Evolutionary conservation across 2,113 vertebrate genomes (phyloP).

Genomic region (Seriola dumerili): DNA sequence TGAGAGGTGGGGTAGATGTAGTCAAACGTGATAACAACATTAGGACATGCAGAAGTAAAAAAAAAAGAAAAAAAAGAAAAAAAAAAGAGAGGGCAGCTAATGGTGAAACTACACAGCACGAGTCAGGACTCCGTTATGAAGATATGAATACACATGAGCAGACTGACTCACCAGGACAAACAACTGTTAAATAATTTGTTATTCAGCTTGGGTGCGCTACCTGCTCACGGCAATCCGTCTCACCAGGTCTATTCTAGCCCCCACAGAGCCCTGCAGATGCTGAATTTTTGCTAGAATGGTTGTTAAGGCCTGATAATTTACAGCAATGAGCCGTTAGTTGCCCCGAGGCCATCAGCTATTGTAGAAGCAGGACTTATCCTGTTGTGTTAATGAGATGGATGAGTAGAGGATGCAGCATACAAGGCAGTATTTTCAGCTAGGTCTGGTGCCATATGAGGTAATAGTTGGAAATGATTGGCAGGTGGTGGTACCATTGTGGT

Average conservation of each 20-base stretch:
- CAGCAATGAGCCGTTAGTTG: constrained; percentile 61
- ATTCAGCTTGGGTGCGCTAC: constrained; percentile 59
- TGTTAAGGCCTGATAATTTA: constrained; percentile 73
- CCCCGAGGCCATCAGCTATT: constrained; percentile 55
- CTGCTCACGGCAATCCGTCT: constrained; percentile 68
- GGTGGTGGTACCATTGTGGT: neutral
- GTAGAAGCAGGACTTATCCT: constrained; percentile 61
- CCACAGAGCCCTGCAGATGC: constrained; percentile 66
- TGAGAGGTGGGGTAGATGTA: neutral
- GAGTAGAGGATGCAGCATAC: constrained; percentile 32
- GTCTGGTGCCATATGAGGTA: constrained; percentile 12
- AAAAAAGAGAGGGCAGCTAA: constrained; percentile 4
- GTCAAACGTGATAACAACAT: constrained; percentile 26
- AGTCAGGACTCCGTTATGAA: constrained; percentile 41
- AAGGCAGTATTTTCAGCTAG: constrained; percentile 24
- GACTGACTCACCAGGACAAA: constrained; percentile 68
- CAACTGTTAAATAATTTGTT: constrained; percentile 75
- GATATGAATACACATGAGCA: constrained; percentile 67
- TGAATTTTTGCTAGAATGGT: constrained; percentile 62
- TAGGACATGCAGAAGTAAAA: constrained; percentile 18
- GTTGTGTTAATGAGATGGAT: constrained; percentile 68
- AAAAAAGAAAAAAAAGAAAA: too few species aligned
- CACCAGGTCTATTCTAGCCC: constrained; percentile 55
- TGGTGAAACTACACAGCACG: constrained; percentile 42
- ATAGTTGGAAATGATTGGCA: constrained; percentile 21